Base-by-base conservation (phyloP, 2,888 invertebrate species). In the Bombyx huttoni region DNA sequence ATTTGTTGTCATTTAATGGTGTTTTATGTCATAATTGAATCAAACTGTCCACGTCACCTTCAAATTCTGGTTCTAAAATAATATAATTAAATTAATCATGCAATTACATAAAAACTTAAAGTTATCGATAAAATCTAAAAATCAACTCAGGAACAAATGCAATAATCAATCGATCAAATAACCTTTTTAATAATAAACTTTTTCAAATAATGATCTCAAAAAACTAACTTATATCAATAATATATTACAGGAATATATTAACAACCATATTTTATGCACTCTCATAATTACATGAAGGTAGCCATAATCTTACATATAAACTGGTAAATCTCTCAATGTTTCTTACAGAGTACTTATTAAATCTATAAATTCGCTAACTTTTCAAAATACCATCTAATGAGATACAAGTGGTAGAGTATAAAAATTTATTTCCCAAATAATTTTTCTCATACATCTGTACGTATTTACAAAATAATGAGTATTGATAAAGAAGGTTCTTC, bases 121-220 rank as follows among this genome's bases (percentile, higher is more conserved):
- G 73, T 70, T 58, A 72, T 72, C 60, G 72, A 85, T 86, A 87
- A 85, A 86, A 85, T 85, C 82, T 86, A 86, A 79, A 75, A 81
- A 78, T 84, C 83, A 87, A 84, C 81, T 87, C 88, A 88, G 88
- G 88, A 88, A 88, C 88, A 87, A 88, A 88, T 88, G 88, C 88
- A 88, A 84, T 86, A 86, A 81, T 57, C 77, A 86, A 84, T 86
- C 81, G 73, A 82, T 84, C 78, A 78, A 81, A 81, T 80, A 70
- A 67, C 62, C 64, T 61, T 69, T 69, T 64, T 58, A 66, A 60
- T 73, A 75, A 80, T 77, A 78, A 75, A 78, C 71, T 69, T 74
- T 82, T 82, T 81, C 70, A 69, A 76, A 81, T 73, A 68, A 78
- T 74, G 75, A 81, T 74, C 72, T 76, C 70, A 78, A 73, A 73